Base-by-base conservation (phyloP, 2,113 vertebrate species). In the Erythrolamprus reginae region DNA sequence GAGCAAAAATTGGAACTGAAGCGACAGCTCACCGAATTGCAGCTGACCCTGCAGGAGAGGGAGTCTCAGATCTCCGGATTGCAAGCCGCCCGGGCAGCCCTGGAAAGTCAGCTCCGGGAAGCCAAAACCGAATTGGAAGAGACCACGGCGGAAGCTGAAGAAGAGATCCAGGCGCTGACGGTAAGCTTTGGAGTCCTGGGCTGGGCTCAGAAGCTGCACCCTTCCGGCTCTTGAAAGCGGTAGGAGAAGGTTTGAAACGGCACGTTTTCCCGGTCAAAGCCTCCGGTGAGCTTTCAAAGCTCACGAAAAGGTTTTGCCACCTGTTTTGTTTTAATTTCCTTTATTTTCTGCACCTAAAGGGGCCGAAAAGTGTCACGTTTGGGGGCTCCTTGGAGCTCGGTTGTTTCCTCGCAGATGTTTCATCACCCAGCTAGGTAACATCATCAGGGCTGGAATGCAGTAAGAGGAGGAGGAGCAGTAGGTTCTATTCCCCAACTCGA, bases 111-210 rank as follows among this genome's bases (percentile, higher is more conserved):
- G 86, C 98, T 99, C 28, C 98, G 98, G 0, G 98, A 98, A 91
- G 98, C 99, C 65, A 99, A 99, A 97, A 98, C 98, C 0, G 99
- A 99, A 94, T 97, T 99, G 90, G 99, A 99, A 91, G 99, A 99
- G 93, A 99, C 99, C 0, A 99, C 99, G 0, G 98, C 99, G 0
- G 99, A 99, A 92, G 99, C 99, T 0, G 99, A 99, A 92, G 99
- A 99, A 90, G 99, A 99, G 97, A 99, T 99, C 92, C 98, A 98
- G 51, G 99, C 99, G 0, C 98, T 99, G 92, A 97, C 98, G 97
- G 99, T 99, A 94, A 98, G 97, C 93, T 55, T 45, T 42, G 7
- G 33, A 3, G 21, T 55, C 90, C 55, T 28, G 47, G 53, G 13
- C 47, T 33, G 2, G 0, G 21, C 0, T 77, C 77, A 47, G 51